Evolutionary conservation across 2,113 vertebrate species (phyloP), one percentile per base, ranked within the genome.

Genomic region (Typhlomys cinereus): DNA sequence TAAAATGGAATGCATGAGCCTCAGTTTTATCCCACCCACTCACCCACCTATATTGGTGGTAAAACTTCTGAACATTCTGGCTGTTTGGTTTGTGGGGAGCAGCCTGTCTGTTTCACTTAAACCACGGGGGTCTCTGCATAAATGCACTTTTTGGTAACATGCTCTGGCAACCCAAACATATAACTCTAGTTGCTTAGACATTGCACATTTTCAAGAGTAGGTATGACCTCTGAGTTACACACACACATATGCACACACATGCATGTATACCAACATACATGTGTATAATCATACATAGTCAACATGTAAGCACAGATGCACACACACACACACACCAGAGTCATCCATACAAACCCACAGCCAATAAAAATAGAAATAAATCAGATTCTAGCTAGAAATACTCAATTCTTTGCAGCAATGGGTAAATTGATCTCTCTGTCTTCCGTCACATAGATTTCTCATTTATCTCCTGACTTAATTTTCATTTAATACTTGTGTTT

Each of bases 11-110:
- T 95, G 96, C 96, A 74, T 95, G 75, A 95, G 75, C 95, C 95
- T 71, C 41, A 84, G 95, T 97, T 97, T 97, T 96, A 86, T 98
- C 97, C 96, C 89, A 92, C 91, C 92, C 96, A 79, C 97, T 97
- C 94, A n/a, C n/a, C n/a, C n/a, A n/a, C n/a, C n/a, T n/a, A n/a
- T 94, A 89, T 90, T 90, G 18, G 36, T 95, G 95, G 92, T 95
- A 92, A 97, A 96, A 86, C 96, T 97, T 95, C 76, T n/a, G n/a
- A n/a, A 90, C 23, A 95, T 94, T 97, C 85, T 96, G 91, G 95
- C 92, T 95, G 92, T 96, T 92, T 92, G 89, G 86, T 94, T 82
- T 89, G 41, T 52, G 54, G n/a, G 12, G 13, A 50, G 67, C 31
- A 57, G 5, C 14, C 12, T 75, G n/a, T 29, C 11, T 61, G 8